Evolutionary conservation across 1,140 invertebrate species (phyloP), one percentile per base, ranked within the genome.

Genomic region (Conus betulinus): DNA sequence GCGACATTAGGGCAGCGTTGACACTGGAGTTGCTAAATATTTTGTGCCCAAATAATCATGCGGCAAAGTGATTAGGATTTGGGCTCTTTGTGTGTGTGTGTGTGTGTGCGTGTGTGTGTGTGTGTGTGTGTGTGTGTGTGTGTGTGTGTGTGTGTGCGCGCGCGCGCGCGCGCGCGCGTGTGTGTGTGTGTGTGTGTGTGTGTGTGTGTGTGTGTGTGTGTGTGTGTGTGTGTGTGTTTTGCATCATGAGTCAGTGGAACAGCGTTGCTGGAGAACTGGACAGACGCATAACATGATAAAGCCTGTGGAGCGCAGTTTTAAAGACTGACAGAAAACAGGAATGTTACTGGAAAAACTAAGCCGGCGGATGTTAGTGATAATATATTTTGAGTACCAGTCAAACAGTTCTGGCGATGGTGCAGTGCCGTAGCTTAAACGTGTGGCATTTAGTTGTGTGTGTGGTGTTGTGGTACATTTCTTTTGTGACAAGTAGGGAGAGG

Each of bases 111-210:
- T 63, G 10, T 57, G 52, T 88, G 55, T 88, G 71, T 87, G 60
- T 85, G 74, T 81, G 81, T 90, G 51, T 88, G 78, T 81, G 53
- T 88, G 89, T 55, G 57, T 25, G 51, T 84, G 67, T 76, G 25
- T 88, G 15, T 53, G 53, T 55, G 79, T 88, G 39, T 88, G 76
- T 71, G 55, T 82, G n/a, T 87, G 79, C 74, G 74, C 85, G 63
- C 27, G 20, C 67, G 3, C 82, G 57, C 71, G 57, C 27, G 76
- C 52, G 10, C 53, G 25, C 86, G 55, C 85, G 71, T 87, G 60
- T 81, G 74, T 81, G 81, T 88, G 51, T 88, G 78, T 57, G 53
- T 88, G 85, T 27, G 63, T 84, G 60, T 76, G 39, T 87, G 57
- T 53, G 27, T 89, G 20, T 67, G 67, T 89, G 57, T 4, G 25